Evolutionary conservation across 2,888 invertebrate species (phyloP).

Genomic region (Eupeodes luniger): DNA sequence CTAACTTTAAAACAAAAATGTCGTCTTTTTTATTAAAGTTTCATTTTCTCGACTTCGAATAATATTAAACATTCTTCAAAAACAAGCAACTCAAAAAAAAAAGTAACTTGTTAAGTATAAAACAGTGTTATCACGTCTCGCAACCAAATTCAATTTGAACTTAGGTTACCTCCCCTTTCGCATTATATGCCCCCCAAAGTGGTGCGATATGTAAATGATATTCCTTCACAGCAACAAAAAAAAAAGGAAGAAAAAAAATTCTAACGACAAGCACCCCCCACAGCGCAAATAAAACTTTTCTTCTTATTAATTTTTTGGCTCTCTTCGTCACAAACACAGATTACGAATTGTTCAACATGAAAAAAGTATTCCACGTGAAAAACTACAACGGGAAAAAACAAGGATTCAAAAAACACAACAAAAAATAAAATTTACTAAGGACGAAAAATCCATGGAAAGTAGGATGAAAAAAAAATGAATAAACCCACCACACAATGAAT

Average conservation of each 20-base stretch:
- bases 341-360: conserved; percentile 74
- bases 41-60: background rate
- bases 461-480: conserved; percentile 35
- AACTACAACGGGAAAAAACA: conserved; percentile 44
- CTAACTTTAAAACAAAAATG: background rate
- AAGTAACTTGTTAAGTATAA: conserved; percentile 65
- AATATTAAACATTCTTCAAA: conserved; percentile 23
- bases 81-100: background rate
- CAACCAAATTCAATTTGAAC: conserved; percentile 70
- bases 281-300: conserved; percentile 73
- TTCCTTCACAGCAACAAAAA: conserved; percentile 8
- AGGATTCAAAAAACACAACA: background rate
- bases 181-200: background rate
- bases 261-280: conserved; percentile 64
- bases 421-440: conserved; percentile 24
- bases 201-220: conserved; percentile 71
- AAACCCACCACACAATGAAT: conserved; percentile 68
- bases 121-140: conserved; percentile 65
- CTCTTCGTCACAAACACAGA: conserved; percentile 61
- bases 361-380: conserved; percentile 66
- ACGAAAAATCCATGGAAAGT: conserved; percentile 22
- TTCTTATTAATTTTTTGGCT: conserved; percentile 73
- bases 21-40: conserved; percentile 11
- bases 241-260: conserved; percentile 22
- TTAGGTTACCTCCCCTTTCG: conserved; percentile 39